Base-by-base conservation (phyloP, 1,140 invertebrate genomes). In the Macrobrachium nipponense region DNA sequence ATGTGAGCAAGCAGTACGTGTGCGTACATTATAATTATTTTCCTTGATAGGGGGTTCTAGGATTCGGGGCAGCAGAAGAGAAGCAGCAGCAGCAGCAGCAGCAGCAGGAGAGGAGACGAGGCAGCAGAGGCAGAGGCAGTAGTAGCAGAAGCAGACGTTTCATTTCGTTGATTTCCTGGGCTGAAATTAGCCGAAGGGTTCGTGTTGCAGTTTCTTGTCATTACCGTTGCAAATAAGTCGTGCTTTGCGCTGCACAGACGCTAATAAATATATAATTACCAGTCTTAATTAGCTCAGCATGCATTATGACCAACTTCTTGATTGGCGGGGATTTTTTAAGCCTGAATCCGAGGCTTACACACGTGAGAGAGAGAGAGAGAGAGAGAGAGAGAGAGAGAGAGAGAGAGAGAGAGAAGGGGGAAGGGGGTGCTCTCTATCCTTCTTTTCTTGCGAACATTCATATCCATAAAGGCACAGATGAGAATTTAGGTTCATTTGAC, bases 221-320 rank as follows among this genome's bases (percentile, higher is more conserved):
- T 82, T 82, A 82, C 73, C 59, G 81, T 82, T 82, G 81, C 81
- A 76, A 82, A 82, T 75, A 82, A 73, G 72, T 82, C 81, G 81
- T 82, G 70, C 73, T 82, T 82, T 82, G 81, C 81, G 81, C 75
- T 82, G 70, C 81, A 82, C 81, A 75, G 81, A 82, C 81, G 81
- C 70, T 82, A 82, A 82, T 82, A 82, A 82, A 82, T 82, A 82
- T 75, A 76, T 82, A 82, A 82, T 82, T 82, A 82, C 66, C 58
- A 82, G 81, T 60, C 81, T 82, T 82, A 82, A 82, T 82, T 82
- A 82, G 81, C 72, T 75, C 81, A 72, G 81, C 70, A 82, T 82
- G 81, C 81, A 82, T 82, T 82, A 82, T 82, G 81, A 82, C 81
- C 73, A 82, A 76, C 58, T 82, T 82, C 80, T 76, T 82, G 81